Conservation (phyloP, 2,113 vertebrate species). For the Crotalus viridis region DNA sequence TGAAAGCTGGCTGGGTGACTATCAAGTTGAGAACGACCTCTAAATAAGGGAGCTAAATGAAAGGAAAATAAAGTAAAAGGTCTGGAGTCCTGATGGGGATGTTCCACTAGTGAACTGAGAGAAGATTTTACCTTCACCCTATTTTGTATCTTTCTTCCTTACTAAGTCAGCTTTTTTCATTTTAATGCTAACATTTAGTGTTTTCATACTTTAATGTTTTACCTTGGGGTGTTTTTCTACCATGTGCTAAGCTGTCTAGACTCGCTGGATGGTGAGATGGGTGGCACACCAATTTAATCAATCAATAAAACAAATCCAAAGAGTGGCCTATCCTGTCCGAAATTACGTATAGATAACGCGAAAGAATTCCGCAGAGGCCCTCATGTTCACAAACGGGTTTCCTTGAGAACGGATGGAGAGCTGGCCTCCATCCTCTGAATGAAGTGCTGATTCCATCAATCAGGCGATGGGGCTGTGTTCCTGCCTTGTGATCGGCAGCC, state of each 20-base stretch:
- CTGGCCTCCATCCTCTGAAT: not conserved
- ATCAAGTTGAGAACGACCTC: no score
- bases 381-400: not conserved
- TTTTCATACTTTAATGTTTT: not conserved
- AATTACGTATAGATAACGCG: not conserved
- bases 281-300: not conserved
- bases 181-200: not conserved
- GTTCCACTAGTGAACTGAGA: not conserved
- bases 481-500: slow-evolving; percentile 17
- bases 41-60: no score
- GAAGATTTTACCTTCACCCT: not conserved
- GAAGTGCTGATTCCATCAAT: not conserved
- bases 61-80: no score
- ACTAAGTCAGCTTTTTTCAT: not conserved
- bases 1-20: no score
- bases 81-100: not conserved
- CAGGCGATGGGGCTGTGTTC: not conserved
- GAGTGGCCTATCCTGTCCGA: not conserved
- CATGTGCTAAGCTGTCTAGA: not conserved
- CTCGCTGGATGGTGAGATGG: no score
- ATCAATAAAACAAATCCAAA: not conserved
- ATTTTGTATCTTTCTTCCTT: not conserved
- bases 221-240: not conserved
- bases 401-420: not conserved
- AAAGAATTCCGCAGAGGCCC: not conserved